Evolutionary conservation across 1,140 invertebrate genomes (phyloP).

Genomic region (Callitettix versicolor): DNA sequence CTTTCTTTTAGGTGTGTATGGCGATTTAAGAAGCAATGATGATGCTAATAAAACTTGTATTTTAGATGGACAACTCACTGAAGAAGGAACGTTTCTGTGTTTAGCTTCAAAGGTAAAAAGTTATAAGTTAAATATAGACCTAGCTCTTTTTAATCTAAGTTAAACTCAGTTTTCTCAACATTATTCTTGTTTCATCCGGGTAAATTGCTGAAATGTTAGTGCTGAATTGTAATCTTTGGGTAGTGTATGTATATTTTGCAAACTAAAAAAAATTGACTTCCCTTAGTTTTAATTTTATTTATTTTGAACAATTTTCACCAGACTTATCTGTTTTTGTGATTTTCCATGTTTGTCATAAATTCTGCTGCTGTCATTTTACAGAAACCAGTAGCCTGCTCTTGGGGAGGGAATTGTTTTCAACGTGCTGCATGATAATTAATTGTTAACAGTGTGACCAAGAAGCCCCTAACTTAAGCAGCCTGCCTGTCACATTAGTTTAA

Average conservation of each 20-base stretch:
- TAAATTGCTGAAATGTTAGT: background rate
- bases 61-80: slow-evolving; percentile 38
- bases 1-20: slow-evolving; percentile 15
- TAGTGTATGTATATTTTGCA: background rate
- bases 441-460: too few species aligned
- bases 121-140: too few species aligned
- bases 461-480: too few species aligned
- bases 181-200: slow-evolving; percentile 14
- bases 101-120: slow-evolving; percentile 46
- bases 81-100: slow-evolving; percentile 49
- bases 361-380: too few species aligned
- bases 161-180: slow-evolving; percentile 4
- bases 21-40: slow-evolving; percentile 30
- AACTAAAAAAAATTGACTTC: background rate
- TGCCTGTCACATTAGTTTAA: too few species aligned
- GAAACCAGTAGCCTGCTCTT: too few species aligned
- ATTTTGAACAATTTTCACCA: too few species aligned
- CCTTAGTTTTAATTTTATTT: background rate
- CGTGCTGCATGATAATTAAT: too few species aligned
- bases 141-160: slow-evolving; percentile 10
- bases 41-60: slow-evolving; percentile 39
- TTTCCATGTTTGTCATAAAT: too few species aligned
- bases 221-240: background rate
- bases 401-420: too few species aligned
- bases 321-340: too few species aligned